Conservation (phyloP, 2,113 vertebrate species). For the Nycticryphes semicollaris region DNA sequence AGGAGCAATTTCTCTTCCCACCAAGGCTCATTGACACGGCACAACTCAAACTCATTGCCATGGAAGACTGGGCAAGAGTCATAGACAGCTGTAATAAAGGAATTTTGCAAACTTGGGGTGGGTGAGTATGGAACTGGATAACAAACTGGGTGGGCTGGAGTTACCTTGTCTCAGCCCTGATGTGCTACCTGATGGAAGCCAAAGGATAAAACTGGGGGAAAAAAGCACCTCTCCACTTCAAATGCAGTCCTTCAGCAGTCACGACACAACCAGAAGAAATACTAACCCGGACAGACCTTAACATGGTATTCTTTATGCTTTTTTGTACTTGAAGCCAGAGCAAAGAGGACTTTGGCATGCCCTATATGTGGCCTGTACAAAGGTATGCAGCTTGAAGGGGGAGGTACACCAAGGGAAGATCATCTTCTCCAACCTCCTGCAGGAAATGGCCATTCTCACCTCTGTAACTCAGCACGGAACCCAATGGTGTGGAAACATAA, state of each 20-base stretch:
- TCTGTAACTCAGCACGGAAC: background rate
- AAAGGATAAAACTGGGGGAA: background rate
- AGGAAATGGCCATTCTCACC: background rate
- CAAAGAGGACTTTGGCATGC: background rate
- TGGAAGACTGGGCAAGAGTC: background rate
- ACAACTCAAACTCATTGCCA: background rate
- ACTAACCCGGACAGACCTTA: background rate
- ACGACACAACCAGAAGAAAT: background rate
- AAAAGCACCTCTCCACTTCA: background rate
- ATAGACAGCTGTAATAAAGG: background rate
- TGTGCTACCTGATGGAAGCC: background rate
- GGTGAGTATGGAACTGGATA: background rate
- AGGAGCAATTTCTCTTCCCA: background rate
- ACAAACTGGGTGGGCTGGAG: background rate
- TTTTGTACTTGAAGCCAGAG: background rate
- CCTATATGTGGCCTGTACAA: background rate
- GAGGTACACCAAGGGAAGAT: background rate
- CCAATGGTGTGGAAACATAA: fast-evolving
- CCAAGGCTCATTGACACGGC: fast-evolving
- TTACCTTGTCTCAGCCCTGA: background rate
- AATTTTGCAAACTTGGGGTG: background rate
- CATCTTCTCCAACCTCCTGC: background rate
- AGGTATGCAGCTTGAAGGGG: background rate
- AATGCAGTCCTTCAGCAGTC: fast-evolving
- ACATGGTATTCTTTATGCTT: background rate